Conservation (phyloP, 2,888 invertebrate genomes). For the Morpho helenor region DNA sequence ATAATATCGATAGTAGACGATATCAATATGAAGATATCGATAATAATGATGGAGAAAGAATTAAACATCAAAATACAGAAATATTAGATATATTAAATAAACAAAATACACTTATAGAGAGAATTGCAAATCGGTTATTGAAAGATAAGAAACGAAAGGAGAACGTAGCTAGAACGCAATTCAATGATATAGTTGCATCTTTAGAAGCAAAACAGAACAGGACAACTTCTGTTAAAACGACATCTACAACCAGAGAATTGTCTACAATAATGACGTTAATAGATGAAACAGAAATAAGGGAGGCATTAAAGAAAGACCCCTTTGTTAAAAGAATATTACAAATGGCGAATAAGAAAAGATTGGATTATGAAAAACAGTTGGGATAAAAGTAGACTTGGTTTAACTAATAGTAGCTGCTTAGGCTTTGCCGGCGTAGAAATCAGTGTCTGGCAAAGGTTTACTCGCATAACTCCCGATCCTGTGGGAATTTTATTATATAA, state of each 20-base stretch:
- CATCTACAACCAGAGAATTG: constrained; percentile 14
- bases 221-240: constrained; percentile 6
- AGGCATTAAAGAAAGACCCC: constrained; percentile 45
- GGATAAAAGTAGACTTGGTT: not conserved
- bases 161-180: constrained; percentile 4
- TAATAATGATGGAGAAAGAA: not conserved
- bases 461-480: not conserved
- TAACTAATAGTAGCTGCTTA: too few relatives aligned
- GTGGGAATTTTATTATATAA: too few relatives aligned
- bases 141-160: not conserved
- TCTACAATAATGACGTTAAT: constrained; percentile 38
- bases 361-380: constrained; percentile 34
- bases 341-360: constrained; percentile 41
- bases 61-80: constrained; percentile 16
- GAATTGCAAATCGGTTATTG: constrained; percentile 5
- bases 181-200: constrained; percentile 16
- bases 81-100: constrained; percentile 30
- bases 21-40: not conserved
- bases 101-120: constrained; percentile 20
- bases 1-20: not conserved
- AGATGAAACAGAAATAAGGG: constrained; percentile 45
- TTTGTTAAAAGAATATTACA: constrained; percentile 48
- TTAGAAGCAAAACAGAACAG: constrained; percentile 15
- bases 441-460: not conserved
- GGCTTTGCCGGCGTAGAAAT: too few relatives aligned